These are phyloP conservation scores for Acrobasis suavella DNA, from an alignment of 2,888 invertebrate species.

Conservation along the genomic window DNA sequence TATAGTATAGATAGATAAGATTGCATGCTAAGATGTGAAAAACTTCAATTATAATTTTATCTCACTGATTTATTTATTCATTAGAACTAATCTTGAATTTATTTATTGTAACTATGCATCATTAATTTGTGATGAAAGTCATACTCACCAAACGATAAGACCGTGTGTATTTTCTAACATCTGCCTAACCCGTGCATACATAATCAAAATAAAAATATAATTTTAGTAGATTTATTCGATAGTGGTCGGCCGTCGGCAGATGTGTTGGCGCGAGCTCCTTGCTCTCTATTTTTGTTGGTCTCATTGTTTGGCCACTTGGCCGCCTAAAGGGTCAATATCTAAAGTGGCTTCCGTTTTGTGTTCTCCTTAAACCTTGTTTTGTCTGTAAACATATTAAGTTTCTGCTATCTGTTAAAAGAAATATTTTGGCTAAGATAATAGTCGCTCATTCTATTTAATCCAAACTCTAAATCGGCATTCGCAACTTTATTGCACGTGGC, in stretches of 20 bases:
- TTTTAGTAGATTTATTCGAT: conserved; percentile 81
- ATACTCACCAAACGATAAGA: conserved; percentile 22
- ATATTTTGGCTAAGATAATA: background rate
- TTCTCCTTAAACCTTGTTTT: conserved; percentile 61
- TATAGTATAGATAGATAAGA: too few relatives aligned
- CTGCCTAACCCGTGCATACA: conserved; percentile 75
- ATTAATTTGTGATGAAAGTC: background rate
- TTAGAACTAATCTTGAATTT: too few relatives aligned
- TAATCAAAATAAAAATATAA: conserved; percentile 82
- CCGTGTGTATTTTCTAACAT: conserved; percentile 63
- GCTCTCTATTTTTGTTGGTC: conserved; percentile 72
- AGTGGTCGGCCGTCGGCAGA: conserved; percentile 66
- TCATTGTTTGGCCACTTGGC: conserved; percentile 59
- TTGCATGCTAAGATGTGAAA: too few relatives aligned
- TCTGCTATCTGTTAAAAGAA: conserved; percentile 49
- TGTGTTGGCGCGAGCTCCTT: conserved; percentile 63
- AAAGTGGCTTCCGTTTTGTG: conserved; percentile 70
- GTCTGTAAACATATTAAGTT: conserved; percentile 64
- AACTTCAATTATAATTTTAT: too few relatives aligned
- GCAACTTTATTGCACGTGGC: too few relatives aligned
- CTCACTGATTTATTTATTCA: too few relatives aligned
- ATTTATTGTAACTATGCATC: background rate
- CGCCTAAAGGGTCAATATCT: conserved; percentile 73
- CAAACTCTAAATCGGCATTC: too few relatives aligned
- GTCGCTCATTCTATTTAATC: background rate